Base-by-base conservation (phyloP, 2,888 invertebrate species). In the Thalpophila matura region DNA sequence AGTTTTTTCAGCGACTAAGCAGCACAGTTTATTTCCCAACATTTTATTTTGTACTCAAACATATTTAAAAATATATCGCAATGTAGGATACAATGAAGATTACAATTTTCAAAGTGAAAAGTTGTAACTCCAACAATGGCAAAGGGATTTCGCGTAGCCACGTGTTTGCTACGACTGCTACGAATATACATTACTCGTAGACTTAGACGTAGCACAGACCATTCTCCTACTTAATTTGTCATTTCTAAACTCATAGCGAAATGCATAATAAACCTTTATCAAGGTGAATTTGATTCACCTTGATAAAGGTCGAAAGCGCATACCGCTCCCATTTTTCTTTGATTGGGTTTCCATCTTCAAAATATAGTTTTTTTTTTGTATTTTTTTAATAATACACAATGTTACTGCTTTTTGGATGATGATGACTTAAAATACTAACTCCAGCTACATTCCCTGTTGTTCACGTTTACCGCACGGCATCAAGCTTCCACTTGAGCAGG, bases 401-500 rank as follows among this genome's bases (percentile, higher is more conserved):
- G n/a, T n/a, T n/a, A n/a, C n/a, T n/a, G n/a, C n/a, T n/a, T n/a
- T n/a, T n/a, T n/a, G n/a, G 24, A 24, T 14, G 9, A 42, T 56
- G 33, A 57, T 31, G 31, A 42, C 26, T 73, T 33, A 65, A 9
- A 38, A 26, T 47, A 29, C n/a, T 38, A 29, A 38, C 29, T 38
- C 29, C 9, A 4, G 1, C 7, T 27, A 22, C 5, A 16, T 9
- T 9, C 29, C 10, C 14, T n/a, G 4, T 1, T 35, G 16, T 4
- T 37, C 3, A 7, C 9, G 59, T 80, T 68, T 96, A 97, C 93
- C 97, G 95, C 27, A 96, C 94, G 3, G 97, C 95, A 56, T 95
- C 95, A 6, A 98, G 95, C 88, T 97, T 98, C 96, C 97, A 97
- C 83, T 97, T 96, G 22, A 99, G 96, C 37, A 98, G 95, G 9